Base-by-base conservation (phyloP, 2,888 invertebrate genomes). In the Watsonalla cultraria region DNA sequence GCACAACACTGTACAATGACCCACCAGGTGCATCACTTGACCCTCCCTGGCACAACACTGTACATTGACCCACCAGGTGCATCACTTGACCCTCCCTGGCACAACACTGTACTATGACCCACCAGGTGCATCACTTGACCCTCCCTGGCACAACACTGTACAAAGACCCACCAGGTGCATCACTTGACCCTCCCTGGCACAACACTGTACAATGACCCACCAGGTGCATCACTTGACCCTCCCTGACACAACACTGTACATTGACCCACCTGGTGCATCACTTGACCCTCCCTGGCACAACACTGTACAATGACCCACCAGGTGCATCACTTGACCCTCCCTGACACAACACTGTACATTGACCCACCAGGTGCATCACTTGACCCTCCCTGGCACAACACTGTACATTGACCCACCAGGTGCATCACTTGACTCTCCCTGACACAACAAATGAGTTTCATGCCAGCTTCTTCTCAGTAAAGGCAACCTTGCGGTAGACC, bases 361-460 rank as follows among this genome's bases (percentile, higher is more conserved):
- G 58, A 87, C 90, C 89, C 8, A 13, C 48, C 7, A 11, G 5
- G 5, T 11, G 9, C 11, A 11, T 8, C 37, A 37, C 5, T 8
- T 8, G 37, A 7, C 1, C 37, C 37, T 5, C 7, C 5, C 37
- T 37, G 8, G 2, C 42, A 11, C 42, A 42, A 24, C 1, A 24
- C 24, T 24, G 24, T 24, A 24, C 24, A 24, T 24, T 24, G 42
- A 37, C 35, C 35, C 35, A 5, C 7, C 35, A 7, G n/a, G n/a
- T n/a, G n/a, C n/a, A n/a, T n/a, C n/a, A n/a, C n/a, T n/a, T n/a
- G n/a, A n/a, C n/a, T n/a, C n/a, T n/a, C n/a, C n/a, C n/a, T n/a
- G n/a, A n/a, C n/a, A n/a, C n/a, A n/a, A n/a, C n/a, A n/a, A n/a
- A n/a, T n/a, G n/a, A n/a, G n/a, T n/a, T n/a, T n/a, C n/a, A n/a